Percentiles rank a stretch among this genome's conserved stretches.
phyloP scores from a whole-genome alignment of 1,140 invertebrate species.

The Chironomus striatipennis region DNA sequence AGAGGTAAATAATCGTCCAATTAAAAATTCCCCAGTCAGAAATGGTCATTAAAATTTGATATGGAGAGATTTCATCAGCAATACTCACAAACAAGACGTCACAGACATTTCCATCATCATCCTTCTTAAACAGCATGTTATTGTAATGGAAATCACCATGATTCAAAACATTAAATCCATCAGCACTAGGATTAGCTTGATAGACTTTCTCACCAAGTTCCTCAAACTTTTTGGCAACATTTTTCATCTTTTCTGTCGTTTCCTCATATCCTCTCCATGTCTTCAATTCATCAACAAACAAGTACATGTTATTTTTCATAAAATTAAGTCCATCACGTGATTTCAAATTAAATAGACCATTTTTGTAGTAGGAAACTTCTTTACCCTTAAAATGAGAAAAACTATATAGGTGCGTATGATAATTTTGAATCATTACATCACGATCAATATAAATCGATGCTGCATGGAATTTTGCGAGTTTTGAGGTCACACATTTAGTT shows the following conservation, averaged over 20 bases:
- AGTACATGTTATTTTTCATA: background rate
- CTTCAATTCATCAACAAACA: background rate
- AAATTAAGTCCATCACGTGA: background rate
- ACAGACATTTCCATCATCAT: conserved; percentile 40
- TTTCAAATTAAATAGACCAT: conserved; percentile 3
- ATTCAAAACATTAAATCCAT: conserved; percentile 49
- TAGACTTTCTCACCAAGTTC: background rate
- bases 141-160: conserved; percentile 59
- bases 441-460: background rate
- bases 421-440: background rate
- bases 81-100: conserved; percentile 47
- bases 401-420: background rate
- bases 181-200: conserved; percentile 29
- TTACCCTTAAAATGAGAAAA: background rate
- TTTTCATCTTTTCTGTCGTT: background rate
- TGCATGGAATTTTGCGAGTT: conserved; percentile 8
- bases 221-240: background rate
- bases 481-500: background rate
- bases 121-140: conserved; percentile 56
- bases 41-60: background rate
- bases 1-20: conserved; percentile 23
- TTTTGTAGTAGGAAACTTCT: background rate
- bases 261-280: background rate
- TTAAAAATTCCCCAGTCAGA: background rate
- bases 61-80: conserved; percentile 4